phyloP scores from a whole-genome alignment of 2,113 vertebrate genomes.

The Nansenia antarctica region DNA sequence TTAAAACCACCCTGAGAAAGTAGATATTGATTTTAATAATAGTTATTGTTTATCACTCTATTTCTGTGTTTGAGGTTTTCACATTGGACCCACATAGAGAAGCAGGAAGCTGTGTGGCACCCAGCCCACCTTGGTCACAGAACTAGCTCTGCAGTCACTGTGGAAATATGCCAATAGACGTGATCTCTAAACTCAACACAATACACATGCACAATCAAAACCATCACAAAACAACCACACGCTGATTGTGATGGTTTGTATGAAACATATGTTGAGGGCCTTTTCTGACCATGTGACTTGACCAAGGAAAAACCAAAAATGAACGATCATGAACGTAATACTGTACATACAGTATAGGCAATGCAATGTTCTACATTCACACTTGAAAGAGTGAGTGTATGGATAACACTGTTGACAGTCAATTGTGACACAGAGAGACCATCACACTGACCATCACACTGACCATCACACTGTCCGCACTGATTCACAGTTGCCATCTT shows the following conservation, averaged over 20 bases:
- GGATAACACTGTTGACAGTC: background rate
- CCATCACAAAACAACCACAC: background rate
- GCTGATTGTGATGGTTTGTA: background rate
- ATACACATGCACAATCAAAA: too few species aligned
- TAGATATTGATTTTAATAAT: too few species aligned
- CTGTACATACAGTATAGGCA: too few species aligned
- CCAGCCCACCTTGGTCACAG: background rate
- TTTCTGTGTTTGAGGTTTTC: background rate
- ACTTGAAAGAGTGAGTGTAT: too few species aligned
- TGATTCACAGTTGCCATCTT: background rate
- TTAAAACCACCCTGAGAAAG: background rate
- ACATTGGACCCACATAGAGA: background rate
- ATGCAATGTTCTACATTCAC: too few species aligned
- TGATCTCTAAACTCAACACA: background rate
- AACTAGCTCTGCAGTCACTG: background rate
- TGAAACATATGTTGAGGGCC: background rate
- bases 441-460: background rate
- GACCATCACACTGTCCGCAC: background rate
- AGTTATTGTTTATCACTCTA: background rate
- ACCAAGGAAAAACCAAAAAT: too few species aligned
- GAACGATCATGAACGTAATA: too few species aligned
- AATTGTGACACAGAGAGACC: background rate
- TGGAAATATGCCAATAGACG: background rate
- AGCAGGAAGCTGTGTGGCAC: background rate
- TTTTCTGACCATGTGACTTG: background rate